Conservation (phyloP, 2,888 invertebrate genomes). For the Macrophya annulata region DNA sequence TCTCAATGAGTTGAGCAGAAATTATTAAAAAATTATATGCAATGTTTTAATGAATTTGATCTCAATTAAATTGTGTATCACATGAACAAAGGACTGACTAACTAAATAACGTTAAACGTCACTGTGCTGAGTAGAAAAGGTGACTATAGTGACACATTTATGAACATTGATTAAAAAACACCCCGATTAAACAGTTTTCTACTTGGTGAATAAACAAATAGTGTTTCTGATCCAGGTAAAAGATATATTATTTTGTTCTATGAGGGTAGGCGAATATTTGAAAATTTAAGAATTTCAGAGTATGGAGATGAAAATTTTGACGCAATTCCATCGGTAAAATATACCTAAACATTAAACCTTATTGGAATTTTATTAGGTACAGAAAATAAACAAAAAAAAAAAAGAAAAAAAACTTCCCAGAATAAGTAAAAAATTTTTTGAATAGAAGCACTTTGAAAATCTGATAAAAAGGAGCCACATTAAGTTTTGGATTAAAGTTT, state of each 20-base stretch:
- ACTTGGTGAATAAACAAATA: not conserved
- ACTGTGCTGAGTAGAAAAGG: not conserved
- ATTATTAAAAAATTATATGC: not conserved
- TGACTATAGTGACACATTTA: conserved; percentile 12
- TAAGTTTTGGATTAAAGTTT: not conserved
- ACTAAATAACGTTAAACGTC: conserved; percentile 21
- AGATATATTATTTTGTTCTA: too few relatives aligned
- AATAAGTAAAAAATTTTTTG: not conserved
- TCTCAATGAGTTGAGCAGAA: conserved; percentile 13
- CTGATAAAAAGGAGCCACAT: not conserved
- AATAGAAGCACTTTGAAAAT: not conserved
- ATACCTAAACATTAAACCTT: too few relatives aligned
- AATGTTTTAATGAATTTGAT: not conserved
- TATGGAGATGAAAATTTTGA: too few relatives aligned
- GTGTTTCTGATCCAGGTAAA: not conserved
- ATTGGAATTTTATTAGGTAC: not conserved
- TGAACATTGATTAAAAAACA: not conserved
- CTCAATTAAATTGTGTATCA: not conserved
- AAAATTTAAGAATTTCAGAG: too few relatives aligned
- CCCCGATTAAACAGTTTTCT: conserved; percentile 12
- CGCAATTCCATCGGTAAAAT: too few relatives aligned
- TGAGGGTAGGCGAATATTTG: too few relatives aligned
- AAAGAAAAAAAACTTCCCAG: not conserved
- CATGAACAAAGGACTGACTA: not conserved
- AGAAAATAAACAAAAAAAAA: not conserved